Evolutionary conservation across 1,140 invertebrate species (phyloP), one percentile per base, ranked within the genome.

Genomic region (Musca vetustissima): DNA sequence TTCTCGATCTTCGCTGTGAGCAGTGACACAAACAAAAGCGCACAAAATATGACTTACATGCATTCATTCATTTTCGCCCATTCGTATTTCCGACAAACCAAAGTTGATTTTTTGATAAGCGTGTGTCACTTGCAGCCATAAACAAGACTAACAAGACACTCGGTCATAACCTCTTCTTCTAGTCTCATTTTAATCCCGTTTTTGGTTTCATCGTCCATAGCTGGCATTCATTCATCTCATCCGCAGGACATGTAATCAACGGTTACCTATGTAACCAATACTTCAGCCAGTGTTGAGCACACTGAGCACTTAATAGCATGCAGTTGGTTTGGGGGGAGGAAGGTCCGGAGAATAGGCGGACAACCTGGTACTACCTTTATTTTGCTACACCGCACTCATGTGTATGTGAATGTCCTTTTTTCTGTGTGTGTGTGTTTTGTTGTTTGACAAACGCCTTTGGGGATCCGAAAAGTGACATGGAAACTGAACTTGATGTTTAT

Each of bases 111-210:
- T 61, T 32, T 61, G 57, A 61, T 61, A 36, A 61, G 57, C 57
- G 57, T 61, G 57, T 61, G 57, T 43, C 57, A 61, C 57, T 61
- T 61, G 57, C 57, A 61, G 57, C 36, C 57, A 61, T 61, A 61
- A 61, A 61, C 19, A 61, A 36, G 24, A 61, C 28, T 36, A 61
- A 61, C 28, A 61, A 61, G 57, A 61, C 57, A 61, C 17, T 61
- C 28, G 15, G 57, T 36, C 55, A 52, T 21, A 43, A 43, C 36
- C 36, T 43, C 36, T 7, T 43, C 36, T 43, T 43, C 36, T 43
- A 11, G 1, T 43, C 36, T 9, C 36, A 43, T 43, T 43, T 43
- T 11, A 43, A 43, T 43, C 36, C 36, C 36, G 36, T 43, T 43
- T 43, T 43, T 43, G 6, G 36, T 32, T 4, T 9, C 28, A 32